These are phyloP conservation scores for Eumeta japonica DNA, from an alignment of 1,140 invertebrate genomes.

Conservation along the genomic window DNA sequence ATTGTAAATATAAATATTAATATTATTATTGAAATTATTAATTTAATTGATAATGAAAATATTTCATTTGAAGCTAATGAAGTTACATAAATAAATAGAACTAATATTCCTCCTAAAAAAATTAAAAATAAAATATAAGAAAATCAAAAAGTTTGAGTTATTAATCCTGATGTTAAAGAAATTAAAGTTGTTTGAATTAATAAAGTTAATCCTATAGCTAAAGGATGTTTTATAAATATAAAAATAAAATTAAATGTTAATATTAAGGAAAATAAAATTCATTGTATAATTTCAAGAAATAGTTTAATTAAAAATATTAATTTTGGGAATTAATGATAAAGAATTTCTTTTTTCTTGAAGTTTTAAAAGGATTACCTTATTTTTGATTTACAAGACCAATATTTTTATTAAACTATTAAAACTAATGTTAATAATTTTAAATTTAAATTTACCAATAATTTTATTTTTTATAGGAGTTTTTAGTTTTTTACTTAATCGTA, in stretches of 20 bases:
- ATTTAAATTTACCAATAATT: slow-evolving; percentile 36
- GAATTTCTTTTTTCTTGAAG: too few relatives aligned
- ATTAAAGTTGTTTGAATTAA: not conserved
- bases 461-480: slow-evolving; percentile 42
- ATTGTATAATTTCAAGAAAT: too few relatives aligned
- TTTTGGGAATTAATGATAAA: too few relatives aligned
- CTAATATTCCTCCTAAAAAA: too few relatives aligned
- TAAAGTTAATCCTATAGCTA: not conserved
- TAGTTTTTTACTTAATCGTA: slow-evolving; percentile 53
- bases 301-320: too few relatives aligned
- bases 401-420: not conserved
- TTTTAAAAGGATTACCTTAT: slow-evolving; percentile 13
- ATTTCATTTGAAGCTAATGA: not conserved
- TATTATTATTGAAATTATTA: slow-evolving; percentile 60
- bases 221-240: slow-evolving; percentile 18
- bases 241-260: too few relatives aligned
- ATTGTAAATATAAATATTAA: slow-evolving; percentile 60
- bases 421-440: slow-evolving; percentile 19
- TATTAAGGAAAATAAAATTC: too few relatives aligned
- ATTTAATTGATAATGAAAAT: not conserved
- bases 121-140: not conserved
- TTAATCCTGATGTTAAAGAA: too few relatives aligned
- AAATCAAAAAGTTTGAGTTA: too few relatives aligned
- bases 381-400: slow-evolving; percentile 11
- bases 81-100: not conserved